Conservation (phyloP, 2,113 vertebrate species). For the Oncorhynchus keta region DNA sequence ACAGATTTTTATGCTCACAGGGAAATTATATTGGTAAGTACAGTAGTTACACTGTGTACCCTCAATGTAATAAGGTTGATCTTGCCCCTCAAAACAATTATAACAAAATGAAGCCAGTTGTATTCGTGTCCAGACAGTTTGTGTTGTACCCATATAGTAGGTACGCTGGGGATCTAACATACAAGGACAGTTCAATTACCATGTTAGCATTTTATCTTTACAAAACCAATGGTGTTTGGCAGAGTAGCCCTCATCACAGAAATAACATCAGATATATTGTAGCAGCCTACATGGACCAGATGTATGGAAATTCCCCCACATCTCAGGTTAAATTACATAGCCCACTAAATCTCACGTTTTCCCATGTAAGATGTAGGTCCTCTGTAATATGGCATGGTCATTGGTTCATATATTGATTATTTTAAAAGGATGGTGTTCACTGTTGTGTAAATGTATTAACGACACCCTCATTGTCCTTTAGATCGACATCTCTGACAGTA, state of each 20-base stretch:
- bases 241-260: background rate
- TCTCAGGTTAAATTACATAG: background rate
- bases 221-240: background rate
- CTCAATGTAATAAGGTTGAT: no score
- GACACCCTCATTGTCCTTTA: no score
- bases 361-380: background rate
- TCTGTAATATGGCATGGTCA: slow-evolving; percentile 5
- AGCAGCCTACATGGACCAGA: background rate
- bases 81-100: no score
- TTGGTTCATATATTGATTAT: background rate
- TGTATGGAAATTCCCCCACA: background rate
- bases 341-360: slow-evolving; percentile 8
- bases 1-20: background rate
- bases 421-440: no score
- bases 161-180: background rate
- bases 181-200: slow-evolving; percentile 11
- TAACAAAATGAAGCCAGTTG: background rate
- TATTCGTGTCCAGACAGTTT: background rate
- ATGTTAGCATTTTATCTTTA: background rate
- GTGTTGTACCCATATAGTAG: background rate
- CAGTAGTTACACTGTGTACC: background rate
- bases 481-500: no score
- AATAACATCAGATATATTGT: background rate
- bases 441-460: no score
- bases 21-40: background rate